phyloP scores from a whole-genome alignment of 2,113 vertebrate genomes.

The Brachypteracias leptosomus region DNA sequence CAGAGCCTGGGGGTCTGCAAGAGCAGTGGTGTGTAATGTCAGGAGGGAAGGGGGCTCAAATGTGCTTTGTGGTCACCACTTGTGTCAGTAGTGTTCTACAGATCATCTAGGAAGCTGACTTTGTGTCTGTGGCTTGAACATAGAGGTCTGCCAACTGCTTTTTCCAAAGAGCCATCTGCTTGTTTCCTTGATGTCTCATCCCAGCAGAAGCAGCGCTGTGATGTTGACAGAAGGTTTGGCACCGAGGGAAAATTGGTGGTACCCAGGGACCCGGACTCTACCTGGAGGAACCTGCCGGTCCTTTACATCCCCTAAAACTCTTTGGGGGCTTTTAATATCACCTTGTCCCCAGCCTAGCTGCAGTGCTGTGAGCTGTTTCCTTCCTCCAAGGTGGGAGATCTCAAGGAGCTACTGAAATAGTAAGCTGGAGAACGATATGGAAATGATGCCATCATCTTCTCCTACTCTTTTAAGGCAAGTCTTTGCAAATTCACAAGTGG shows the following conservation, averaged over 20 bases:
- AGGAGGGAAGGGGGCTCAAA: not conserved
- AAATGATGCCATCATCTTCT: constrained; percentile 43
- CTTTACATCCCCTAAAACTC: not conserved
- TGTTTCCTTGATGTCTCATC: not conserved
- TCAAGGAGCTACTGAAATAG: constrained; percentile 10
- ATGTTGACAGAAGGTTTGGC: not conserved
- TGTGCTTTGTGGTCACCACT: not conserved
- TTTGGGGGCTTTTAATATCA: not conserved
- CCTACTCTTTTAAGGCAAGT: constrained; percentile 33
- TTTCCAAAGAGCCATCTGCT: not conserved
- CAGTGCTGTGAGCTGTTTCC: not conserved
- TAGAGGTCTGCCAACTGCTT: not conserved
- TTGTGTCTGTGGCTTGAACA: not conserved
- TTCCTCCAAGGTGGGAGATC: not conserved
- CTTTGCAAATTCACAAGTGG: constrained; percentile 19
- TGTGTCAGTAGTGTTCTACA: fast-evolving
- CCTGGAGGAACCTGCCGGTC: not conserved
- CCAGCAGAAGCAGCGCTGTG: not conserved
- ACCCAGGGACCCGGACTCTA: not conserved
- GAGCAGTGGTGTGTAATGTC: not conserved
- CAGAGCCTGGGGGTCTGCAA: not conserved
- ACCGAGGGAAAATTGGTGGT: not conserved
- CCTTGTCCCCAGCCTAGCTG: not conserved
- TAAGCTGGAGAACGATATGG: constrained; percentile 1
- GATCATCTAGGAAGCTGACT: not conserved